These are phyloP conservation scores for Leptobrachium ailaonicum DNA, from an alignment of 2,113 vertebrate species.

Conservation along the genomic window DNA sequence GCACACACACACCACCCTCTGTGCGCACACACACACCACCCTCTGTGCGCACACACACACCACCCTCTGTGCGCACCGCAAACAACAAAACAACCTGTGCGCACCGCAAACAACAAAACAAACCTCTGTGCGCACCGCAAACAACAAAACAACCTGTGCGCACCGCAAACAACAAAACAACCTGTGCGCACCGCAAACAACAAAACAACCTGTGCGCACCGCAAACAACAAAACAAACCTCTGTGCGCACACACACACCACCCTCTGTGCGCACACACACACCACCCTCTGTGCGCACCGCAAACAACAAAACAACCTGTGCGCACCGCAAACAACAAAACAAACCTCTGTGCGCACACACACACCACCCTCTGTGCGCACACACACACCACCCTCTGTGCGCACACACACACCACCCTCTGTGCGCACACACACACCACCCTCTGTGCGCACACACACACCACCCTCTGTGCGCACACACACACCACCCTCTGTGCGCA, in stretches of 20 bases:
- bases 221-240: no score
- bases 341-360: not conserved
- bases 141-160: no score
- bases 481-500: no score
- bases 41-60: not conserved
- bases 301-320: conserved; percentile 41
- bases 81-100: conserved; percentile 41
- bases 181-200: no score
- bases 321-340: no score
- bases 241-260: not conserved
- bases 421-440: not conserved
- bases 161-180: no score
- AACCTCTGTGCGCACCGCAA: no score
- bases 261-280: not conserved
- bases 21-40: not conserved
- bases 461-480: not conserved
- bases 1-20: not conserved
- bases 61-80: conserved; percentile 50
- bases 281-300: conserved; percentile 52
- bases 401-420: not conserved
- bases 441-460: not conserved
- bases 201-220: conserved; percentile 54
- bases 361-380: no score
- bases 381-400: not conserved
- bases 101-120: no score